These are phyloP conservation scores for Dipodomys spectabilis DNA, from an alignment of 2,113 vertebrate genomes.

Conservation along the genomic window DNA sequence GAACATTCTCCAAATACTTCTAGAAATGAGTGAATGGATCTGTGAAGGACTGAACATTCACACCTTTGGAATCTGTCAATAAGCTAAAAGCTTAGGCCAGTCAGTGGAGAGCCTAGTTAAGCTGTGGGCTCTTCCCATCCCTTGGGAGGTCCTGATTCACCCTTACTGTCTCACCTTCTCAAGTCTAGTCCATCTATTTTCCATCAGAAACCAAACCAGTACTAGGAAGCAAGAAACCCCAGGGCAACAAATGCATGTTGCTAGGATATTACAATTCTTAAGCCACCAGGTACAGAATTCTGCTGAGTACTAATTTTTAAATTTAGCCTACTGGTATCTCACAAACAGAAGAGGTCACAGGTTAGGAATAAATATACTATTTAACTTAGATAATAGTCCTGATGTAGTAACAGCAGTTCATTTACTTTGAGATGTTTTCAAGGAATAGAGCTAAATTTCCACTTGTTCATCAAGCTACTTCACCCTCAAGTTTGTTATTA, in stretches of 20 bases:
- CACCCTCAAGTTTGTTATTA: neutral
- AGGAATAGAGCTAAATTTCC: neutral
- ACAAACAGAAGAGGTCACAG: constrained; percentile 42
- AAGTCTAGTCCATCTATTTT: neutral
- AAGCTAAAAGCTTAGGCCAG: neutral
- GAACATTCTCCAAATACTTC: neutral
- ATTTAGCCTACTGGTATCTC: constrained; percentile 20
- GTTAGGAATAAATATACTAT: neutral
- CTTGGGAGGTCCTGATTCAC: no score
- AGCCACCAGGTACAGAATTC: neutral
- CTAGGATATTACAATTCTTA: neutral
- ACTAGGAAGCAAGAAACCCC: neutral
- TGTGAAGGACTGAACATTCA: neutral
- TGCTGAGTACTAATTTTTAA: constrained; percentile 1
- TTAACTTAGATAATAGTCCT: neutral
- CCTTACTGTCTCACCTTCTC: neutral
- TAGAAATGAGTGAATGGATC: neutral
- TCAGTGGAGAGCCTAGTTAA: neutral
- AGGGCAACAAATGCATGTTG: neutral
- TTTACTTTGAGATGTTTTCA: neutral
- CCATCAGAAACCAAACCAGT: neutral
- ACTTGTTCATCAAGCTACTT: neutral
- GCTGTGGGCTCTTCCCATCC: neutral
- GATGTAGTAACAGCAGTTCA: neutral
- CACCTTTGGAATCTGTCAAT: neutral